These are phyloP conservation scores for Ianthella basta DNA, from an alignment of 37 sponge, comb jelly and placozoan genomes.

Conservation along the genomic window DNA sequence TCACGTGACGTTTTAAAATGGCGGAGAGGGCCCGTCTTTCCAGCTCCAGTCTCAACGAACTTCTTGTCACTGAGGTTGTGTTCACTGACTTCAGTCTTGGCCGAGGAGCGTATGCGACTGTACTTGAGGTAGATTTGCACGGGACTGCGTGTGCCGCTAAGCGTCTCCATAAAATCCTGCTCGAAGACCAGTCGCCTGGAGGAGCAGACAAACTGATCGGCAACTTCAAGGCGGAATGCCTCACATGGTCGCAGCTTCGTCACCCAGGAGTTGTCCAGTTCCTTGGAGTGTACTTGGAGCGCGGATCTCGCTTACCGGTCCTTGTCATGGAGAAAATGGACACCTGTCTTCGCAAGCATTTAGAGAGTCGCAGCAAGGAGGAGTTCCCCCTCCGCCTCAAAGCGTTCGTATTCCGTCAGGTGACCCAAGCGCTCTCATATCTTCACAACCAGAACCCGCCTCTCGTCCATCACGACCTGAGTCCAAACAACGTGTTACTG, in stretches of 20 bases:
- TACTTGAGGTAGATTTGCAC: not conserved
- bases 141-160: not conserved
- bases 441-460: not conserved
- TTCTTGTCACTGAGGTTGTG: no score
- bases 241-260: not conserved
- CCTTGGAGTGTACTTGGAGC: constrained; percentile 13
- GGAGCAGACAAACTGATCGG: not conserved
- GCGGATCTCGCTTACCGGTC: not conserved
- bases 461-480: constrained; percentile 21
- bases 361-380: not conserved
- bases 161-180: not conserved
- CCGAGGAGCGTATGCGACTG: constrained; percentile 17
- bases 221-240: not conserved
- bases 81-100: no score
- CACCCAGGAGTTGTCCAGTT: constrained; percentile 12
- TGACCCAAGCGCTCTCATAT: not conserved
- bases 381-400: not conserved
- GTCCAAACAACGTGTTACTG: not conserved
- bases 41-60: no score
- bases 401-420: not conserved
- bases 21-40: no score
- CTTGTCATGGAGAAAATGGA: constrained; percentile 25
- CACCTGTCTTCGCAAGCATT: not conserved
- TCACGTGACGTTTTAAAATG: no score
- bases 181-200: not conserved